Base-by-base conservation (phyloP, 2,888 invertebrate species). In the Lepeophtheirus nordmannii region DNA sequence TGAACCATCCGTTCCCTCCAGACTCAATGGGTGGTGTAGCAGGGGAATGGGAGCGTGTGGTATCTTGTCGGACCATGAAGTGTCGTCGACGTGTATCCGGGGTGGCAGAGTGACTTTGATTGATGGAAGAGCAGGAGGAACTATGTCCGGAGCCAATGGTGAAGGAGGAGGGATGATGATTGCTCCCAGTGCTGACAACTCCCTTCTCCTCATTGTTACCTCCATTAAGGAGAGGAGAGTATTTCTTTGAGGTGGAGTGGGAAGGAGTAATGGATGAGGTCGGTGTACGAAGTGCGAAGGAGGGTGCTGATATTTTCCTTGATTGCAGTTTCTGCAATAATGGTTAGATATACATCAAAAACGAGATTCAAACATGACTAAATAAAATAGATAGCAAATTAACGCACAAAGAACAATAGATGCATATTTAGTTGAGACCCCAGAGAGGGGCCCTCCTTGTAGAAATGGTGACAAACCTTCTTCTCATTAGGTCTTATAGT, bases 241-340 rank as follows among this genome's bases (percentile, higher is more conserved):
- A 14, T 10, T 10, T 41, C 41, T 41, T 10, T 41, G 41, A 11
- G 41, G 41, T 41, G 41, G 41, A 41, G 11, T 41, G 41, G 41
- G 41, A 10, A 41, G 41, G 41, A 41, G 41, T 14, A 10, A 10
- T 41, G n/a, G n/a, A n/a, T 41, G 41, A 14, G 41, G 41, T 41
- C 14, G n/a, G n/a, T 14, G 41, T 10, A 41, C 41, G 41, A 41
- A 41, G 41, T n/a, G 53, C 63, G 53, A 63, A 63, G 9, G 63
- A 63, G 5, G 63, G 63, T n/a, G 63, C 53, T 12, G 63, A 63
- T n/a, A 63, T 63, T 23, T 63, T 63, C n/a, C 63, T 14, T n/a
- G 40, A 46, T 23, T 40, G 53, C 12, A 63, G 37, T 63, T 63
- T 63, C 63, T 63, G 53, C 41, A 63, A 62, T n/a, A 23, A 59